Conservation (phyloP, 2,113 vertebrate species). For the Hippopotamus amphibius region DNA sequence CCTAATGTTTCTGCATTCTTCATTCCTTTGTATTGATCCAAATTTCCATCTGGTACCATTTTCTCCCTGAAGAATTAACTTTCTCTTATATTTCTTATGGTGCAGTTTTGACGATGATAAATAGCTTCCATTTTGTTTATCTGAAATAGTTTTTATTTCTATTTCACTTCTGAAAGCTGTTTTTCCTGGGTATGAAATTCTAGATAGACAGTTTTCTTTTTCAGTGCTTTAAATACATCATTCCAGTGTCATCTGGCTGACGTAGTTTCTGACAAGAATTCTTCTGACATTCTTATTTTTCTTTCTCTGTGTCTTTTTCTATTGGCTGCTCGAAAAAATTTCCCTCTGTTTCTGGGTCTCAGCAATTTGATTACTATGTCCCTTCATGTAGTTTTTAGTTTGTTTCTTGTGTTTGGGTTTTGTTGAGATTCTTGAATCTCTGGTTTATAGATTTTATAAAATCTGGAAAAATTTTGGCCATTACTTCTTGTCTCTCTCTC, state of each 20-base stretch:
- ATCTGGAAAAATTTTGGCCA: background rate
- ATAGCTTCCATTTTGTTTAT: background rate
- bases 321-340: background rate
- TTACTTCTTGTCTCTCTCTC: background rate
- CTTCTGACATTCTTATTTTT: background rate
- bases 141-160: background rate
- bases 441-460: slow-evolving; percentile 4
- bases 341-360: background rate
- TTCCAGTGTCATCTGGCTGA: background rate
- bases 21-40: background rate
- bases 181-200: background rate
- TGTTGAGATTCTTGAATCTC: background rate
- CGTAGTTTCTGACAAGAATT: background rate
- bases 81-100: background rate
- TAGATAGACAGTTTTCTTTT: background rate
- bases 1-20: background rate
- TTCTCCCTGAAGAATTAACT: background rate
- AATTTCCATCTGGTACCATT: background rate
- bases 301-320: background rate
- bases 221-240: background rate
- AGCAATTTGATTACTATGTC: background rate
- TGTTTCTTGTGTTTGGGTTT: background rate
- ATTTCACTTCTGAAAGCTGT: background rate
- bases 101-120: background rate
- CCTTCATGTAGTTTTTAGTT: background rate